These are phyloP conservation scores for Melanotaenia nigrans DNA, from an alignment of 2,797 vertebrate genomes.

Conservation along the genomic window DNA sequence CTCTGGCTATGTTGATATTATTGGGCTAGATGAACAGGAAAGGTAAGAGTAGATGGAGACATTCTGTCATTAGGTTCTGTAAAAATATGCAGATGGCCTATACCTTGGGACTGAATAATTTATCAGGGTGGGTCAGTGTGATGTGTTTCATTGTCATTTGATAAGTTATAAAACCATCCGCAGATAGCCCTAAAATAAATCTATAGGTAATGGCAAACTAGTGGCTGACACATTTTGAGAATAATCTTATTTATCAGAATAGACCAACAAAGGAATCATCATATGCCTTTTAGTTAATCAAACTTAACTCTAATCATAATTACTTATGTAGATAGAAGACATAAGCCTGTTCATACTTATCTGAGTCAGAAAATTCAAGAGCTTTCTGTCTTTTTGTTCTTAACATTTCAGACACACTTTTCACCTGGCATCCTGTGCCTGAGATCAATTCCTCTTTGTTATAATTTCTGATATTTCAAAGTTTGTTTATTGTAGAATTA, in stretches of 20 bases:
- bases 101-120: constrained; percentile 56
- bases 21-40: constrained; percentile 20
- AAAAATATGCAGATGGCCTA: constrained; percentile 43
- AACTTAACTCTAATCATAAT: constrained; percentile 20
- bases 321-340: constrained; percentile 6
- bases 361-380: background rate
- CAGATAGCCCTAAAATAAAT: constrained; percentile 58
- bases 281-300: constrained; percentile 24
- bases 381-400: too few species aligned
- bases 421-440: background rate
- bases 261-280: constrained; percentile 32
- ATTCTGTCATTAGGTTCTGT: constrained; percentile 24
- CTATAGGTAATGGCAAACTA: constrained; percentile 48
- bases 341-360: background rate
- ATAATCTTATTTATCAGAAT: constrained; percentile 23
- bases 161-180: constrained; percentile 50
- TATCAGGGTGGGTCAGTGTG: constrained; percentile 61
- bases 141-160: constrained; percentile 66
- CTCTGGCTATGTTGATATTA: constrained; percentile 38
- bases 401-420: background rate
- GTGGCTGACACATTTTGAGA: constrained; percentile 56
- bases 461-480: constrained; percentile 10
- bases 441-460: constrained; percentile 6
- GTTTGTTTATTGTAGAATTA: background rate
- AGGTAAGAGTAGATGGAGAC: constrained; percentile 17